Evolutionary conservation across 1,140 invertebrate genomes (phyloP).

Genomic region (Samia ricini): DNA sequence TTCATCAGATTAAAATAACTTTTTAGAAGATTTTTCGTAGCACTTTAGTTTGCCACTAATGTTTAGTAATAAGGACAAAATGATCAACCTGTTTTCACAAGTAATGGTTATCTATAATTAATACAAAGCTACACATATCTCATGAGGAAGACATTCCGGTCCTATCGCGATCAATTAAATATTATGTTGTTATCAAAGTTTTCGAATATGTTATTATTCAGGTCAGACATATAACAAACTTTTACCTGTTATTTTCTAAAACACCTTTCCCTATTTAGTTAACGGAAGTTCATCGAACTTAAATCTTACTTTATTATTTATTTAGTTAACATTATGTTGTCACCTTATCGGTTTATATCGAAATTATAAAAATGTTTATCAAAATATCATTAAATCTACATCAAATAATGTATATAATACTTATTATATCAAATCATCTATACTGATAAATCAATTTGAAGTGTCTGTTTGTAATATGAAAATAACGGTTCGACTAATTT

Average conservation of each 20-base stretch:
- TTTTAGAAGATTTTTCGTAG: not conserved
- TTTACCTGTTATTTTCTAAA: conserved; percentile 37
- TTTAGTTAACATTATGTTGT: conserved; percentile 5
- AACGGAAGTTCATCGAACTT: conserved; percentile 70
- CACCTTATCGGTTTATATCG: conserved; percentile 18
- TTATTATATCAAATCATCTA: not conserved
- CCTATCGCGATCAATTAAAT: not conserved
- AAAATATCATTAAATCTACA: conserved; percentile 45
- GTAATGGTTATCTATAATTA: not conserved
- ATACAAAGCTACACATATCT: not conserved
- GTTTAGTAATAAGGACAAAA: too few species aligned
- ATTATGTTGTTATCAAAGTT: not conserved
- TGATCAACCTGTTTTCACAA: too few species aligned
- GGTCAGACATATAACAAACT: not conserved
- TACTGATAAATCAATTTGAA: too few species aligned
- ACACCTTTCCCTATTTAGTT: conserved; percentile 56
- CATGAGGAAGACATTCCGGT: not conserved
- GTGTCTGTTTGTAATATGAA: too few species aligned
- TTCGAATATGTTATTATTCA: conserved; percentile 7
- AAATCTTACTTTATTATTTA: conserved; percentile 32
- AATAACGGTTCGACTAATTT: too few species aligned
- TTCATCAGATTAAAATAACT: conserved; percentile 8
- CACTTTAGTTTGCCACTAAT: not conserved
- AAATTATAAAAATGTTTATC: conserved; percentile 38
- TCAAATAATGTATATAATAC: conserved; percentile 12